Base-by-base conservation (phyloP, 2,113 vertebrate species). In the Piprites chloris region DNA sequence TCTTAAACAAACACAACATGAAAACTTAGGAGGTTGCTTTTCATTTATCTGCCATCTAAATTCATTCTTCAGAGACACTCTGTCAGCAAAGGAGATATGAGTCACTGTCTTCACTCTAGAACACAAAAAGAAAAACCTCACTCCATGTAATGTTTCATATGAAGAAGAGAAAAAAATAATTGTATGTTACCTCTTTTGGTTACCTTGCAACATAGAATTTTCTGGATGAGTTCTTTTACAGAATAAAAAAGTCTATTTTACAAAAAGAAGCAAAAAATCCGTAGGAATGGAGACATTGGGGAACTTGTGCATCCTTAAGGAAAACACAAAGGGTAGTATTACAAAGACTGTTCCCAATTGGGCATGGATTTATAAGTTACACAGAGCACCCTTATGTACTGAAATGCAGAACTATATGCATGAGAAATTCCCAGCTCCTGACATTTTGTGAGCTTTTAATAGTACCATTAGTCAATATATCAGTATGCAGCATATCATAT, bases 381-480 rank as follows among this genome's bases (percentile, higher is more conserved):
- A 88, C 50, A 80, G 59, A 96, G 28, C 66, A 92, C 89, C 75
- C 93, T 94, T 94, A 94, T 87, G 89, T 96, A 91, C 91, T 91
- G 84, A 95, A 96, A 95, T 91, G 44, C 66, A 94, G 92, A 90
- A 91, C 69, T 92, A 84, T 94, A 90, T 96, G 89, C 91, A 92
- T 89, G 77, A 95, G 89, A 92, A 97, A 95, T 96, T 91, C 80
- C 80, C 84, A 87, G 81, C 47, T 94, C 91, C 91, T 95, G 93
- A 95, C 95, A 96, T 96, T 95, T 96, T 95, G 93, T 95, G 95
- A 81, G 87, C 62, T 97, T 96, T 97, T 97, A 95, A 96, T 93
- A 94, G 89, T 95, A 91, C 93, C 94, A 93, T 96, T 95, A 96
- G 96, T 97, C 95, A 97, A 96, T 97, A 96, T 95, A 97, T 97